A percentile compares a stretch with the other conserved stretches of the same genome.
Evolutionary conservation across 2,113 vertebrate species (phyloP).

Genomic region (Symphodus melops): DNA sequence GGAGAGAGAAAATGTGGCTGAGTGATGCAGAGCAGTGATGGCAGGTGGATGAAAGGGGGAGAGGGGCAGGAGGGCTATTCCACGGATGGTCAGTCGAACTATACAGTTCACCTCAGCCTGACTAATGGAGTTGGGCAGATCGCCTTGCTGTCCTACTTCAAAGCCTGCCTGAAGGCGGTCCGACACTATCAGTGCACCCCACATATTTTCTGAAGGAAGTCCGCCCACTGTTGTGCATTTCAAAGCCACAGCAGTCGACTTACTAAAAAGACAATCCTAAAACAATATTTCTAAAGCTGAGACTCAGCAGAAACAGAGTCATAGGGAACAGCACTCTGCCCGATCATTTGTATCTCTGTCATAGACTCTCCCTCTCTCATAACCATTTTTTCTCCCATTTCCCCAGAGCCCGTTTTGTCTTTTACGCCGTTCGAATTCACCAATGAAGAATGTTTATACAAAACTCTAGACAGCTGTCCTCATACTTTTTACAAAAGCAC

Average conservation of each 20-base stretch:
- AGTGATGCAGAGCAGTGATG: slow-evolving; percentile 44
- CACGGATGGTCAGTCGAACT: slow-evolving; percentile 34
- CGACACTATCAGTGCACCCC: slow-evolving; percentile 39
- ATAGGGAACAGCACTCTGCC: slow-evolving; percentile 42
- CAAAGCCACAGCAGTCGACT: slow-evolving; percentile 51
- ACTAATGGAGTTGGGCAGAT: slow-evolving; percentile 31
- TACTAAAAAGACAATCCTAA: slow-evolving; percentile 54
- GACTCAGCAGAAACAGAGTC: slow-evolving; percentile 24
- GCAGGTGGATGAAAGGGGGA: slow-evolving; percentile 25
- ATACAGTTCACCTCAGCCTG: slow-evolving; percentile 22
- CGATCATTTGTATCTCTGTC: slow-evolving; percentile 58
- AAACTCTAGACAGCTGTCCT: slow-evolving; percentile 56
- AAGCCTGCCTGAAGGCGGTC: slow-evolving; percentile 50
- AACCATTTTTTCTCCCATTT: slow-evolving; percentile 39
- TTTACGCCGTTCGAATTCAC: slow-evolving; percentile 58
- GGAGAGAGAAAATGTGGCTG: slow-evolving; percentile 33
- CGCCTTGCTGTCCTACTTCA: slow-evolving; percentile 61
- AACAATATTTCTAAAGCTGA: slow-evolving; percentile 73
- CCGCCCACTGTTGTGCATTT: slow-evolving; percentile 69
- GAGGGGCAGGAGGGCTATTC: slow-evolving; percentile 10
- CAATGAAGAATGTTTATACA: slow-evolving; percentile 55
- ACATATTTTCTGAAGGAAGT: slow-evolving; percentile 71
- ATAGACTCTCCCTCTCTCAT: slow-evolving; percentile 29
- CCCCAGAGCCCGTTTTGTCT: slow-evolving; percentile 52
- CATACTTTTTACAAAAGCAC: slow-evolving; percentile 56